Evolutionary conservation across 2,797 vertebrate species (phyloP), one percentile per base, ranked within the genome.

Genomic region (Typhlichthys eigenmanni): DNA sequence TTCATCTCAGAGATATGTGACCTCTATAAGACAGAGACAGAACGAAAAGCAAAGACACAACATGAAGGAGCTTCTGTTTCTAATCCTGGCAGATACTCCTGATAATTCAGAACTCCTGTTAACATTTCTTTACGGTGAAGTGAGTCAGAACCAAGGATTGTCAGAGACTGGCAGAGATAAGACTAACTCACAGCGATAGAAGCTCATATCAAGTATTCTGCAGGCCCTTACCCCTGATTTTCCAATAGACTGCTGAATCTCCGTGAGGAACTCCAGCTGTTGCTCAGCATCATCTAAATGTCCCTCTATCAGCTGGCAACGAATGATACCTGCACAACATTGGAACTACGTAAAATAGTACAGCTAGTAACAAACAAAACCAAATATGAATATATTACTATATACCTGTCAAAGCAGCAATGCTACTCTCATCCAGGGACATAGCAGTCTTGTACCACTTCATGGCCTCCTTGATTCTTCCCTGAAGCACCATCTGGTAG

Each of bases 391-490:
- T 4, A 0, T 6, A 59, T 8, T 2, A 67, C 77, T 7, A 68
- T 9, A 54, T 43, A 99, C 97, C 98, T 29, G 90, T 94, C 51
- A 98, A 66, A 8, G 96, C 95, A 46, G 93, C 83, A 73, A 98
- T 87, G 67, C 92, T 96, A 13, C 94, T 95, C 80, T 95, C 95
- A 74, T 98, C 95, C 68, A 98, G 88, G 1, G 85, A 90, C 93
- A 97, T 95, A 62, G 96, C 96, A 0, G 90, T 95, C 81, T 94
- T 94, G 88, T 98, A 98, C 93, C 95, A 95, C 79, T 94, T 96
- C 64, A 90, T 75, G 48, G 98, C 96, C 66, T 98, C 97, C 72
- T 95, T 97, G 52, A 92, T 69, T 68, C 90, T 93, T 38, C 93
- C 95, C 86, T 94, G 94, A 68, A 98, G 92, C 70, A 96, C 88